These are phyloP conservation scores for Horisme vitalbata DNA, from an alignment of 2,888 invertebrate species.

Conservation along the genomic window DNA sequence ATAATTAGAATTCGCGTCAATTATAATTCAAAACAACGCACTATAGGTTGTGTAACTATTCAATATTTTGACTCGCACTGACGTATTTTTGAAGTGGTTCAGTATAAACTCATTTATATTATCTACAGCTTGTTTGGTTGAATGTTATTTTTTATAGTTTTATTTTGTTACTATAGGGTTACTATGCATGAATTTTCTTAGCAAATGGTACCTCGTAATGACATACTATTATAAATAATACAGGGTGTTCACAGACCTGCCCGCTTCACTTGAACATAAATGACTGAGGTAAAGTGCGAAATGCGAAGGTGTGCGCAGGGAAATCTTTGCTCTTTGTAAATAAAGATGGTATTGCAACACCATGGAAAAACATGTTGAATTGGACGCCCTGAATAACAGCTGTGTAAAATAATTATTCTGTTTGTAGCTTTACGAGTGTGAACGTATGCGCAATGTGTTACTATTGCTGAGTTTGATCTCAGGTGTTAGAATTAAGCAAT, in stretches of 20 bases:
- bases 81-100: constrained; percentile 7
- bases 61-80: constrained; percentile 14
- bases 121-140: constrained; percentile 17
- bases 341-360: too few species aligned
- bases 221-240: constrained; percentile 11
- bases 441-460: constrained; percentile 46
- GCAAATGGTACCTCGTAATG: constrained; percentile 43
- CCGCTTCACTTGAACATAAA: too few species aligned
- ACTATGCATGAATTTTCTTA: constrained; percentile 42
- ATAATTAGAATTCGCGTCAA: too few species aligned
- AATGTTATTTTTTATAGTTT: constrained; percentile 54
- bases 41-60: constrained; percentile 9
- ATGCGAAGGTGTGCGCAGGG: too few species aligned
- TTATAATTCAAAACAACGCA: too few species aligned
- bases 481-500: constrained; percentile 58
- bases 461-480: constrained; percentile 70
- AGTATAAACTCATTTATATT: background rate
- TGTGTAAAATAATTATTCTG: constrained; percentile 9
- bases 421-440: constrained; percentile 23
- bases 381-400: constrained; percentile 10
- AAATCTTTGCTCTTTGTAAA: too few species aligned
- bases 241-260: too few species aligned
- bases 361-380: too few species aligned
- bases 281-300: too few species aligned
- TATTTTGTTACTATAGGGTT: constrained; percentile 59